These are phyloP conservation scores for Rotaria magnacalcarata DNA, from an alignment of 2,888 invertebrate species.

Conservation along the genomic window DNA sequence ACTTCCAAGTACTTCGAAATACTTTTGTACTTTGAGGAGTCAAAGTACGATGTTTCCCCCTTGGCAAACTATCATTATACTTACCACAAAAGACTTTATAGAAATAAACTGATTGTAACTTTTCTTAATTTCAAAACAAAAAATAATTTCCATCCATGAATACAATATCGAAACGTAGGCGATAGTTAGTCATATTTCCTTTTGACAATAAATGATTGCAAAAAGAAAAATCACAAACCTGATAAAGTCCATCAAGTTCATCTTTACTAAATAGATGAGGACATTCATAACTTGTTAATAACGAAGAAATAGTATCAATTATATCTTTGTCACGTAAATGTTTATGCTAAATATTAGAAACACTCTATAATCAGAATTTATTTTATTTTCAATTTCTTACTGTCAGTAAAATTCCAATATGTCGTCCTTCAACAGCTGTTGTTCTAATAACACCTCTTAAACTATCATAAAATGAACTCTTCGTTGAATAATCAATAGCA, in stretches of 20 bases:
- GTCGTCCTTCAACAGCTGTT: conserved; percentile 57
- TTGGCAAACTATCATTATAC: too few relatives aligned
- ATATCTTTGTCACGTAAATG: conserved; percentile 56
- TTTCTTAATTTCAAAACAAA: too few relatives aligned
- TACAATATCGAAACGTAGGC: too few relatives aligned
- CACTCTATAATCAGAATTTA: not conserved
- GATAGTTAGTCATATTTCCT: too few relatives aligned
- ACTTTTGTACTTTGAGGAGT: too few relatives aligned
- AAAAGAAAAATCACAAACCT: conserved; percentile 48
- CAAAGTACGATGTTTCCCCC: too few relatives aligned
- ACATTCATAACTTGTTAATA: conserved; percentile 57
- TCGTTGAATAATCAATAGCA: conserved; percentile 55
- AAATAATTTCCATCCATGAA: too few relatives aligned
- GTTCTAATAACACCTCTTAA: conserved; percentile 58
- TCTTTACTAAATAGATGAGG: conserved; percentile 59
- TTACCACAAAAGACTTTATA: too few relatives aligned
- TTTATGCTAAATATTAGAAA: conserved; percentile 48
- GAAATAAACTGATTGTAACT: too few relatives aligned
- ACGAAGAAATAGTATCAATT: conserved; percentile 58
- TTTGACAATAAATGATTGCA: too few relatives aligned
- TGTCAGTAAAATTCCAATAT: conserved; percentile 56
- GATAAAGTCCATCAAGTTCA: conserved; percentile 58
- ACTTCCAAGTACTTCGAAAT: too few relatives aligned
- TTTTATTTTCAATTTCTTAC: conserved; percentile 50
- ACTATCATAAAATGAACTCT: conserved; percentile 58